These are phyloP conservation scores for Echinops telfairi DNA, from an alignment of 2,113 vertebrate genomes.

Conservation along the genomic window DNA sequence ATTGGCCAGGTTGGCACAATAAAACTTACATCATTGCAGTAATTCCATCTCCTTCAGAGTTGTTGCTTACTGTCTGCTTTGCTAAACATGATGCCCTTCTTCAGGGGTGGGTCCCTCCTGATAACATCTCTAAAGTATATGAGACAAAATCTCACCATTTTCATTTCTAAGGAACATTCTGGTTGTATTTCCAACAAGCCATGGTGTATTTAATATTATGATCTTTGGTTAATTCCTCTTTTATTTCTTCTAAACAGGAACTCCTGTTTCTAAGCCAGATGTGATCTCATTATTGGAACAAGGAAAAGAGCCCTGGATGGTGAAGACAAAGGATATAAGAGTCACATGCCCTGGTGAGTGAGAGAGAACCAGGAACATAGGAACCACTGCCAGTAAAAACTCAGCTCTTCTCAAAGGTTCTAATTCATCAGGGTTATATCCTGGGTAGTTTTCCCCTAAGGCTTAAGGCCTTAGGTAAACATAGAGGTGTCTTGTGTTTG, in stretches of 20 bases:
- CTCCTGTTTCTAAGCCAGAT: conserved; percentile 73
- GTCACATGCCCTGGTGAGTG: conserved; percentile 64
- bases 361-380: neutral
- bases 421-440: neutral
- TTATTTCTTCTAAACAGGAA: conserved; percentile 71
- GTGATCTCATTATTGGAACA: conserved; percentile 80
- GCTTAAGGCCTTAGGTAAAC: neutral
- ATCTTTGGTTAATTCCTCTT: conserved; percentile 36
- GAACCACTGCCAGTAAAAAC: neutral
- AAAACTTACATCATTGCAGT: too few species aligned
- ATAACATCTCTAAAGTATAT: too few species aligned
- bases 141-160: too few species aligned
- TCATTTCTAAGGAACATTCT: too few species aligned
- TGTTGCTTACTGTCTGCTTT: too few species aligned
- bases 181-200: too few species aligned
- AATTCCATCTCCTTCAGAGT: too few species aligned
- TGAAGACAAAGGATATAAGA: conserved; percentile 10
- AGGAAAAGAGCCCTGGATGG: conserved; percentile 78
- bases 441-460: neutral
- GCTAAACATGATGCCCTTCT: too few species aligned
- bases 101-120: too few species aligned
- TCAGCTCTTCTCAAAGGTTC: neutral
- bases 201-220: too few species aligned
- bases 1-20: too few species aligned
- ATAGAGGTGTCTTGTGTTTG: too few species aligned